Percentiles rank a stretch among this genome's conserved stretches.
Evolutionary conservation across 2,797 vertebrate species (phyloP).

Genomic region (Pterois miles): DNA sequence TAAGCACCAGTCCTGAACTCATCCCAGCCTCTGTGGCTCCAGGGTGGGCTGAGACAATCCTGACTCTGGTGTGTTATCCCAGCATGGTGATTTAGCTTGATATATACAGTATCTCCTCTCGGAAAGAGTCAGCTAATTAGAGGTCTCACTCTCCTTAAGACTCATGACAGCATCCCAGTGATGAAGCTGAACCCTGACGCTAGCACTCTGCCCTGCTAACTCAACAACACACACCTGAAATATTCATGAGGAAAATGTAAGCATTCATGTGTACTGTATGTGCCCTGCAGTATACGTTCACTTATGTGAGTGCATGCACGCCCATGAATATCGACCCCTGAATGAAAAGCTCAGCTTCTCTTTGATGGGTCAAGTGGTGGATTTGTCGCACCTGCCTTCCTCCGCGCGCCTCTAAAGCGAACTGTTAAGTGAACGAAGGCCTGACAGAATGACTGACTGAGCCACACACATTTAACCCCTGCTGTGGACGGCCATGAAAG

Average conservation of each 20-base stretch:
- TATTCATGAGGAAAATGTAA: constrained; percentile 73
- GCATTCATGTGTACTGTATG: constrained; percentile 33
- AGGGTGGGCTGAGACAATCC: constrained; percentile 9
- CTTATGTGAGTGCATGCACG: constrained; percentile 10
- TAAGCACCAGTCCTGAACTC: background rate
- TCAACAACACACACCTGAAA: constrained; percentile 73
- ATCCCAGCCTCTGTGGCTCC: background rate
- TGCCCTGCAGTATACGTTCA: constrained; percentile 29
- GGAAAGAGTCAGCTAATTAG: constrained; percentile 58
- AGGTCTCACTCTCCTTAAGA: constrained; percentile 49
- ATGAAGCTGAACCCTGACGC: constrained; percentile 66
- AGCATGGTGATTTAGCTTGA: constrained; percentile 20
- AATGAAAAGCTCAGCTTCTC: constrained; percentile 26
- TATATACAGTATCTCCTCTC: constrained; percentile 38
- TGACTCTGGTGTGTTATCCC: constrained; percentile 16
- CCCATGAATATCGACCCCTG: background rate
- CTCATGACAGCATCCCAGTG: constrained; percentile 51
- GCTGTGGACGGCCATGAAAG: constrained; percentile 55
- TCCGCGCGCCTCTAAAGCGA: constrained; percentile 25
- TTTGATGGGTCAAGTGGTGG: constrained; percentile 59
- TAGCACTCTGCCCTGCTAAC: constrained; percentile 72
- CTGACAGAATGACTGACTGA: constrained; percentile 74
- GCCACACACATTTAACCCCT: constrained; percentile 68
- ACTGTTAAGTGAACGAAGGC: constrained; percentile 43
- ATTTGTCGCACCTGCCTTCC: constrained; percentile 42